A percentile compares a stretch with the other conserved stretches of the same genome.
Conservation (phyloP, 2,888 invertebrate genomes). For the Allophyes oxyacanthae region DNA sequence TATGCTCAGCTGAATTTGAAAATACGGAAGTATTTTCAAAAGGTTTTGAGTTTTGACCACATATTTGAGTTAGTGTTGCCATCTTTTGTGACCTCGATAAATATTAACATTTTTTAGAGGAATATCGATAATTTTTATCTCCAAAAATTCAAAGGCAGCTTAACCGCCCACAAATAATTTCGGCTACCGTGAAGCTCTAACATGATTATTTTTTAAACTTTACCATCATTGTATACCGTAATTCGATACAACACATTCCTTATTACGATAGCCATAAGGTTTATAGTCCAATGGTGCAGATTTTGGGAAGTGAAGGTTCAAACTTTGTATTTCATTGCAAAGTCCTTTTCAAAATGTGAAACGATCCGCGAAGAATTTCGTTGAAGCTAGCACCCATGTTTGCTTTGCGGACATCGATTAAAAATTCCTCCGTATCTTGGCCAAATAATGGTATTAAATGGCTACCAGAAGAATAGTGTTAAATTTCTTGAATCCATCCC, state of each 20-base stretch:
- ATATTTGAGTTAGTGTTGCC: constrained; percentile 10
- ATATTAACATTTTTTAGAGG: constrained; percentile 36
- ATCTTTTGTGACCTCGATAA: constrained; percentile 46
- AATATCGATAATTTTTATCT: constrained; percentile 55
- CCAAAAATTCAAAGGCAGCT: constrained; percentile 65
- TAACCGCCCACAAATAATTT: constrained; percentile 76
- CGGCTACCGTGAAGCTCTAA: constrained; percentile 82
- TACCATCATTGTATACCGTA: constrained; percentile 27
- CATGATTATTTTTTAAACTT: constrained; percentile 76
- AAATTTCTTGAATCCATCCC: constrained; percentile 82
- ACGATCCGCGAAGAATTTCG: constrained; percentile 84
- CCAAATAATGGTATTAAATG: constrained; percentile 82
- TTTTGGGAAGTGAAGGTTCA: constrained; percentile 5
- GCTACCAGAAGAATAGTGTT: constrained; percentile 82
- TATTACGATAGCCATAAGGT: constrained; percentile 49
- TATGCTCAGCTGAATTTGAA: constrained; percentile 44
- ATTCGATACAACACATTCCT: constrained; percentile 3
- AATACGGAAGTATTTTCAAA: constrained; percentile 23
- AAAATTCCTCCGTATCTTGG: constrained; percentile 69
- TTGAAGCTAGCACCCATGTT: constrained; percentile 77
- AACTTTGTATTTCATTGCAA: constrained; percentile 63
- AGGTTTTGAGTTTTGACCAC: constrained; percentile 46
- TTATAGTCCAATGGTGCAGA: constrained; percentile 39
- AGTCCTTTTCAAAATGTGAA: constrained; percentile 78
- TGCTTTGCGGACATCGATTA: constrained; percentile 81